Conservation (phyloP, 2,888 invertebrate species). For the Liopterus haemorrhoidalis region DNA sequence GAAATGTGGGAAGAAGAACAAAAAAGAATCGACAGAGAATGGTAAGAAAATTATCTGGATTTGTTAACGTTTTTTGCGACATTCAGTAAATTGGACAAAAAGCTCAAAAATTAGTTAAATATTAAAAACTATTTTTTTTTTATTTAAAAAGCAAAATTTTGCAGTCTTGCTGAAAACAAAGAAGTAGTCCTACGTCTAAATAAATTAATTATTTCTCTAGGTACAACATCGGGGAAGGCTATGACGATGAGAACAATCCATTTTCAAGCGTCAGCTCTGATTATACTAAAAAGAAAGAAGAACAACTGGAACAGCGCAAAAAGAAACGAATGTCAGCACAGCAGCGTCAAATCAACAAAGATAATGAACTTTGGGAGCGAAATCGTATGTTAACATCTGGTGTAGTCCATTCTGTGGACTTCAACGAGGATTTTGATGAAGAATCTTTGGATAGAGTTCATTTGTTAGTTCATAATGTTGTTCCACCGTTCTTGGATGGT, state of each 20-base stretch:
- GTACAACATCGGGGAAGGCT: conserved; percentile 47
- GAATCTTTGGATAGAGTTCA: conserved; percentile 93
- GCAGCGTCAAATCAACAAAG: conserved; percentile 93
- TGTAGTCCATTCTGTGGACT: conserved; percentile 82
- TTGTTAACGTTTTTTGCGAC: not conserved
- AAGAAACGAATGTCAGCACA: conserved; percentile 92
- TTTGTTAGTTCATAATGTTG: conserved; percentile 93
- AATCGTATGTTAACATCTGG: conserved; percentile 96
- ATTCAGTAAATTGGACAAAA: too few relatives aligned
- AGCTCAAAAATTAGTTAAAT: too few relatives aligned
- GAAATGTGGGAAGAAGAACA: conserved; percentile 89
- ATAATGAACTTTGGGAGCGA: conserved; percentile 98
- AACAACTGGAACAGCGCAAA: conserved; percentile 81
- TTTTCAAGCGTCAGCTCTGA: conserved; percentile 86
- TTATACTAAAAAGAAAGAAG: conserved; percentile 89
- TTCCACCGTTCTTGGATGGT: conserved; percentile 98
- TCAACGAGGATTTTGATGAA: conserved; percentile 92
- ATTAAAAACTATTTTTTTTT: too few relatives aligned
- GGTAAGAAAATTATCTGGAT: conserved; percentile 93
- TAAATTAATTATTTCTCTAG: conserved; percentile 2
- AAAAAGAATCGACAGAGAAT: conserved; percentile 84
- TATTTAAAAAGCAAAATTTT: too few relatives aligned
- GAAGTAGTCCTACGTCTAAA: not conserved
- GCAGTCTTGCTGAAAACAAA: too few relatives aligned
- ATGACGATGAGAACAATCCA: conserved; percentile 87